Conservation (phyloP, 30 jellyfish, hydroid and myxozoan genomes). For the Hydractinia symbiolongicarpus region DNA sequence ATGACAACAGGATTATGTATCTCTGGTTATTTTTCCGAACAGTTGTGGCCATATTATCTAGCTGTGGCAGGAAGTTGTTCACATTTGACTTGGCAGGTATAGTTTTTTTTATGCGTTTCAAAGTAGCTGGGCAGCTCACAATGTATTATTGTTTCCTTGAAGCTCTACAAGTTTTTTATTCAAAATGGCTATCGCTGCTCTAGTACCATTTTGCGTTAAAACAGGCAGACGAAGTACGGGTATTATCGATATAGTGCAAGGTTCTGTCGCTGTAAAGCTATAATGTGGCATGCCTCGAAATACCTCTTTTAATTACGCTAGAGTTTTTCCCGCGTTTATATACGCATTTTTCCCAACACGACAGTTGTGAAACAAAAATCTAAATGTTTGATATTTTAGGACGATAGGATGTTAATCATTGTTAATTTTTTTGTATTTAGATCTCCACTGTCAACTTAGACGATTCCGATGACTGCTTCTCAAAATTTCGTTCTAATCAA, state of each 20-base stretch:
- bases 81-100: constrained; percentile 92
- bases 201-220: too few relatives aligned
- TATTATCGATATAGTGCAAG: too few relatives aligned
- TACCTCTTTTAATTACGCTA: too few relatives aligned
- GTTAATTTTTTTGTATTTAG: constrained; percentile 29
- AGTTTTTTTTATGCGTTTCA: not conserved
- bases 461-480: constrained; percentile 56
- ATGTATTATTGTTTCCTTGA: not conserved
- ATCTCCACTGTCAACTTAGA: constrained; percentile 49
- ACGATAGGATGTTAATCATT: too few relatives aligned
- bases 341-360: too few relatives aligned
- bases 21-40: constrained; percentile 73
- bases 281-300: too few relatives aligned
- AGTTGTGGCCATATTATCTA: constrained; percentile 77
- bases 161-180: not conserved
- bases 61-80: constrained; percentile 50
- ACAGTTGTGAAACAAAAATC: too few relatives aligned
- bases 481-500: constrained; percentile 71
- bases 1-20: constrained; percentile 44
- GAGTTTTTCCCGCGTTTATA: too few relatives aligned
- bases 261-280: too few relatives aligned
- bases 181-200: too few relatives aligned
- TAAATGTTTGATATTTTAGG: too few relatives aligned
- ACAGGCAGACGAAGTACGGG: too few relatives aligned
- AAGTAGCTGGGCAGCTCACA: not conserved